Percentiles rank a stretch among this genome's conserved stretches.
Conservation (phyloP, 1,140 invertebrate genomes). For the Bombus pyrosoma region DNA sequence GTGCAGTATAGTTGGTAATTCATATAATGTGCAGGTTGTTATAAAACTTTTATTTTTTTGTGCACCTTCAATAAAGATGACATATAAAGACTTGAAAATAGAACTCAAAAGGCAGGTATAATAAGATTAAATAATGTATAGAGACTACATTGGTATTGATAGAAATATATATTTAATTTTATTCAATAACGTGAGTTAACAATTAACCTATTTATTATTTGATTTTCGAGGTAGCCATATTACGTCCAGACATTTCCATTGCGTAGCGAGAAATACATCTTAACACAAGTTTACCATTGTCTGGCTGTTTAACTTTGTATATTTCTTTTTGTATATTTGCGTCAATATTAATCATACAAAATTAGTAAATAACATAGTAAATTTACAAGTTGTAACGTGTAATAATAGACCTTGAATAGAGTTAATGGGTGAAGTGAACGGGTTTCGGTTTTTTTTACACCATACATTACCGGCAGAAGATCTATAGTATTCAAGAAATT, state of each 20-base stretch:
- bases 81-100: background rate
- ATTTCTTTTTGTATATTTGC: background rate
- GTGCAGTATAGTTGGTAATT: background rate
- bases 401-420: background rate
- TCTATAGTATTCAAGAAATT: background rate
- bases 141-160: too few relatives aligned
- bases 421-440: background rate
- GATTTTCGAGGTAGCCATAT: slow-evolving; percentile 29
- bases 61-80: background rate
- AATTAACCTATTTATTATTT: slow-evolving; percentile 20
- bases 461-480: background rate
- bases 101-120: background rate
- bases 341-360: too few relatives aligned
- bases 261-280: slow-evolving; percentile 6
- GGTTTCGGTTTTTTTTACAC: slow-evolving; percentile 25
- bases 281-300: background rate
- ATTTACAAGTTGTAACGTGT: background rate
- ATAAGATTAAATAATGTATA: background rate
- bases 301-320: background rate
- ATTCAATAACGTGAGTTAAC: background rate
- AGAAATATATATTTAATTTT: background rate
- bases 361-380: background rate
- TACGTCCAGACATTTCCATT: slow-evolving; percentile 1
- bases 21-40: background rate
- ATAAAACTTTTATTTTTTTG: background rate